Base-by-base conservation (phyloP, 2,888 invertebrate species). In the Marasmarcha lunaedactyla region DNA sequence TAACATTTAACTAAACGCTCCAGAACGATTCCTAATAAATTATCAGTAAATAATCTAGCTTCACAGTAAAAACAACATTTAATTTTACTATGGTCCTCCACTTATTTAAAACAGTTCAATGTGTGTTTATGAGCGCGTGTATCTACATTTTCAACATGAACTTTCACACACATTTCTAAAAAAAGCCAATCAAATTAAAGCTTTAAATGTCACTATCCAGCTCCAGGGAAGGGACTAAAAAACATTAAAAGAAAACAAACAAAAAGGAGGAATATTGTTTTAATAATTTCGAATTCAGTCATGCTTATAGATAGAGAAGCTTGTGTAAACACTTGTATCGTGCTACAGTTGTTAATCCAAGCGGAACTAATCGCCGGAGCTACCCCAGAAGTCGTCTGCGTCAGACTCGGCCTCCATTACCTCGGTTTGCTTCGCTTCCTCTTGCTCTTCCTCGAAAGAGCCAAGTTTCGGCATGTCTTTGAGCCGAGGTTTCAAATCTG, bases 361-460 rank as follows among this genome's bases (percentile, higher is more conserved):
- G 63, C 63, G 55, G 52, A 50, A 54, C 71, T 79, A 81, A 54
- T 84, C 78, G 51, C 57, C 72, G 50, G 67, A 57, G 54, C 67
- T 76, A 69, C 64, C 74, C 84, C 84, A 83, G 62, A 84, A 84
- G 59, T 71, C 59, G 55, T 77, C 69, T 48, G 59, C 43, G 9
- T 61, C 67, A 25, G 71, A 73, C 39, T 76, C 77, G 40, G 69
- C 73, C 49, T 73, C 53, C 42, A 61, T 79, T 76, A 77, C 79
- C 77, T 81, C 71, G 49, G 49, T 57, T 39, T 51, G 54, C 50
- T 61, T 66, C 42, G 59, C 56, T 39, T 63, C 59, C 49, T 66
- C 72, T 38, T 63, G 62, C 47, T 70, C 71, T 53, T 84, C 84
- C 47, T 81, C 81, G 59, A 79, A 73, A 43, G 83, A 74, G 54